A percentile compares a stretch with the other conserved stretches of the same genome.
phyloP scores from a whole-genome alignment of 2,797 vertebrate species.

The Thripadectes ignobilis region DNA sequence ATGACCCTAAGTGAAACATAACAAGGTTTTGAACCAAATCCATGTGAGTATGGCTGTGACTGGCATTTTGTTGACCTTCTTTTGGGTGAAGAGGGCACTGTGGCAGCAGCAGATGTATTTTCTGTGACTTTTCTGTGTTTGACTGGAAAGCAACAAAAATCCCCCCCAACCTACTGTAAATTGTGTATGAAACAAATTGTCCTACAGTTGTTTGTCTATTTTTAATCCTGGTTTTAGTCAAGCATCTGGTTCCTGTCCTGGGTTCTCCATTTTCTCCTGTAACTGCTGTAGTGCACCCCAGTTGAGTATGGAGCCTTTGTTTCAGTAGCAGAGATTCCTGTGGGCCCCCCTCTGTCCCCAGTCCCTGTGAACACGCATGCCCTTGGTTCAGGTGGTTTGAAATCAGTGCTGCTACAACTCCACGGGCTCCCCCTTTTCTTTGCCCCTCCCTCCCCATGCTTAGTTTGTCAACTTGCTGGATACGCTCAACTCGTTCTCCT shows the following conservation, averaged over 20 bases:
- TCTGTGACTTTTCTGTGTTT: constrained; percentile 71
- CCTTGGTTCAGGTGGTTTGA: constrained; percentile 63
- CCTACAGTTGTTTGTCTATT: constrained; percentile 60
- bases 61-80: background rate
- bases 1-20: background rate
- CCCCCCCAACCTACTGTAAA: constrained; percentile 62
- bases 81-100: constrained; percentile 49
- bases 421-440: constrained; percentile 54
- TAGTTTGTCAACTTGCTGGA: constrained; percentile 53
- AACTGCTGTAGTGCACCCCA: constrained; percentile 49
- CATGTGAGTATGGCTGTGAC: constrained; percentile 38
- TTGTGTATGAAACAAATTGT: constrained; percentile 74
- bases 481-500: constrained; percentile 53
- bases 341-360: constrained; percentile 33
- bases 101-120: constrained; percentile 72
- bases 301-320: constrained; percentile 54
- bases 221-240: constrained; percentile 64
- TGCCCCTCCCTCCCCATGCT: constrained; percentile 40
- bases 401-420: constrained; percentile 59
- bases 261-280: constrained; percentile 64
- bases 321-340: constrained; percentile 51
- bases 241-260: constrained; percentile 70
- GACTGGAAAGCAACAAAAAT: background rate
- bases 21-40: constrained; percentile 15
- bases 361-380: constrained; percentile 67